phyloP scores from a whole-genome alignment of 2,113 vertebrate genomes.

The Boulengeromyrus knoepffleri region DNA sequence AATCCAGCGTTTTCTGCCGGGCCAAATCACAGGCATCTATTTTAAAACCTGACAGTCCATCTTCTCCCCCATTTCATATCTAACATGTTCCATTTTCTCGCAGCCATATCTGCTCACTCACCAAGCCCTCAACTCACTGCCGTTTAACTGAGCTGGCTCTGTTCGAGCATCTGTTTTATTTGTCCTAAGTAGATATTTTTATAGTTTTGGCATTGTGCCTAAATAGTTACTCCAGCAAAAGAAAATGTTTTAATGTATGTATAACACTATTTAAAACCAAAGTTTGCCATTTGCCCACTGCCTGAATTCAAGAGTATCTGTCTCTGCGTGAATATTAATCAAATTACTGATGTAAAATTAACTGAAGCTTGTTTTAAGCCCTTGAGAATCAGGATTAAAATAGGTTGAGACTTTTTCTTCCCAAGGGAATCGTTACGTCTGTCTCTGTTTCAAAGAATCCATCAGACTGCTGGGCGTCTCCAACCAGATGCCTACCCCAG shows the following conservation, averaged over 20 bases:
- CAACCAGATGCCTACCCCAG: background rate
- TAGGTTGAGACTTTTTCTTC: background rate
- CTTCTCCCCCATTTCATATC: background rate
- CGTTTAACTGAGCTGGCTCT: background rate
- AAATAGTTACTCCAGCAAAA: background rate
- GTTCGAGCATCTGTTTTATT: background rate
- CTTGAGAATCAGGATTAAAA: slow-evolving; percentile 4
- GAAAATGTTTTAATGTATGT: background rate
- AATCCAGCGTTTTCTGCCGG: background rate
- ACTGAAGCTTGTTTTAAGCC: background rate
- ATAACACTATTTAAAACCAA: background rate
- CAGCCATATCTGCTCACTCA: background rate
- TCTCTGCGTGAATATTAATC: background rate
- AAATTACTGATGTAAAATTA: slow-evolving; percentile 2
- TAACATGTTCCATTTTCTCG: background rate
- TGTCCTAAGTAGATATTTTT: background rate
- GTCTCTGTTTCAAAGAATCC: background rate
- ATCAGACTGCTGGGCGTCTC: background rate
- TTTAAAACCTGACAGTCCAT: background rate
- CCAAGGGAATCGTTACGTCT: background rate
- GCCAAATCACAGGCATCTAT: background rate
- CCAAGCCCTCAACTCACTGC: background rate
- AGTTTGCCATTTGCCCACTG: background rate
- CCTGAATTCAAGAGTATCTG: background rate
- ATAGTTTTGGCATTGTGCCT: background rate